These are phyloP conservation scores for Porites cylindrica DNA, from an alignment of 92 coral and sea anemone species.

Conservation along the genomic window DNA sequence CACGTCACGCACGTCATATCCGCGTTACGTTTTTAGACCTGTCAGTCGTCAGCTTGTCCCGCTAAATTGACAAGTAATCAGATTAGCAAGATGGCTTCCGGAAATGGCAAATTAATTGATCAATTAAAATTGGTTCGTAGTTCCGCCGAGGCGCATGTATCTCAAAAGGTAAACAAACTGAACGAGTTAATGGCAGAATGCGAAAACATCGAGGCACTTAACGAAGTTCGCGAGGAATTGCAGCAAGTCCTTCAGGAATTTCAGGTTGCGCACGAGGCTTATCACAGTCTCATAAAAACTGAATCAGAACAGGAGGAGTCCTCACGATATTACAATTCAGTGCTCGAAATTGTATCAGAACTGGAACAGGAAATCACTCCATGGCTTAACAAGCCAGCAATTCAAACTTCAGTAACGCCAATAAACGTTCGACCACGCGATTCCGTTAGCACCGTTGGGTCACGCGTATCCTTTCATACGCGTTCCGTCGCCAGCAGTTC, in stretches of 20 bases:
- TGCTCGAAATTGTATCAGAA: not conserved
- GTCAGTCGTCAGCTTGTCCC: not conserved
- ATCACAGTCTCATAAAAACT: not conserved
- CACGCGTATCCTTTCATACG: not conserved
- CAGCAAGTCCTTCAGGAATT: not conserved
- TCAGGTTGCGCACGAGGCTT: constrained; percentile 1
- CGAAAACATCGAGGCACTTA: not conserved
- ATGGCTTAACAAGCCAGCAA: too few species aligned
- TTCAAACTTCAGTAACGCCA: too few species aligned
- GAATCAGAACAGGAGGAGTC: constrained; percentile 3
- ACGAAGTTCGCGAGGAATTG: not conserved
- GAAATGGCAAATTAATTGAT: not conserved
- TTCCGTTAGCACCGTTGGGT: not conserved
- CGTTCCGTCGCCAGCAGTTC: constrained; percentile 37
- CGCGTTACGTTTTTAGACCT: not conserved
- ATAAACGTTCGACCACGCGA: too few species aligned
- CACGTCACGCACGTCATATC: not conserved
- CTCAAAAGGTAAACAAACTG: constrained; percentile 18
- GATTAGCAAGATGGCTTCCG: constrained; percentile 6
- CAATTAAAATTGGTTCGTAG: not conserved
- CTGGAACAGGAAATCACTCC: too few species aligned
- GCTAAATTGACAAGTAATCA: not conserved
- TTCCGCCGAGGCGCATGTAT: not conserved
- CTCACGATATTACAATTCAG: not conserved
- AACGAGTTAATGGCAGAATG: constrained; percentile 1